phyloP scores from a whole-genome alignment of 2,888 invertebrate species.

The Epistrophe grossulariae region DNA sequence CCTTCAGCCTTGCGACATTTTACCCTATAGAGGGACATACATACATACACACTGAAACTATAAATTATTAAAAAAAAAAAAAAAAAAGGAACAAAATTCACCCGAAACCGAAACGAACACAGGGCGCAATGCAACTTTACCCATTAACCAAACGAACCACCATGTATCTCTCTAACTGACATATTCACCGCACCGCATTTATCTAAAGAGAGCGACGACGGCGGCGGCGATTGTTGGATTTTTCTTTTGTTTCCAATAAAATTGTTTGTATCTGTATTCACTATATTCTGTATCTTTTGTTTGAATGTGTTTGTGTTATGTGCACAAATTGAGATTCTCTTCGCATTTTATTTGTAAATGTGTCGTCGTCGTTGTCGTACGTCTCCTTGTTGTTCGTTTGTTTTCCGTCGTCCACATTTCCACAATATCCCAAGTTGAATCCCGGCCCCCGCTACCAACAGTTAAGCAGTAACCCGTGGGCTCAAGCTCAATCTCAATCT shows the following conservation, averaged over 20 bases:
- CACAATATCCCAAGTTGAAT: background rate
- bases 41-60: background rate
- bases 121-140: conserved; percentile 34
- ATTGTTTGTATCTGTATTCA: conserved; percentile 17
- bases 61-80: background rate
- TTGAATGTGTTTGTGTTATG: conserved; percentile 48
- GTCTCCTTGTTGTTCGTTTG: conserved; percentile 24
- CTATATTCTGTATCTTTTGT: conserved; percentile 26
- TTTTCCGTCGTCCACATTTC: background rate
- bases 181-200: conserved; percentile 60
- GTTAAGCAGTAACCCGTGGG: conserved; percentile 14
- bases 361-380: conserved; percentile 5
- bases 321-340: conserved; percentile 51
- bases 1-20: conserved; percentile 7
- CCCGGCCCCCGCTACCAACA: background rate
- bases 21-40: background rate
- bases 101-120: background rate
- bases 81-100: background rate
- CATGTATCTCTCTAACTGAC: conserved; percentile 38
- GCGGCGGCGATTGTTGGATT: conserved; percentile 51
- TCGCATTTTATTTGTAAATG: conserved; percentile 69
- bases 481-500: conserved; percentile 10
- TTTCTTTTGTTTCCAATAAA: conserved; percentile 53
- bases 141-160: conserved; percentile 16
- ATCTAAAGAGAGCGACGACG: conserved; percentile 64